phyloP scores from a whole-genome alignment of 2,113 vertebrate genomes.

The Phalacrocorax pelagicus region DNA sequence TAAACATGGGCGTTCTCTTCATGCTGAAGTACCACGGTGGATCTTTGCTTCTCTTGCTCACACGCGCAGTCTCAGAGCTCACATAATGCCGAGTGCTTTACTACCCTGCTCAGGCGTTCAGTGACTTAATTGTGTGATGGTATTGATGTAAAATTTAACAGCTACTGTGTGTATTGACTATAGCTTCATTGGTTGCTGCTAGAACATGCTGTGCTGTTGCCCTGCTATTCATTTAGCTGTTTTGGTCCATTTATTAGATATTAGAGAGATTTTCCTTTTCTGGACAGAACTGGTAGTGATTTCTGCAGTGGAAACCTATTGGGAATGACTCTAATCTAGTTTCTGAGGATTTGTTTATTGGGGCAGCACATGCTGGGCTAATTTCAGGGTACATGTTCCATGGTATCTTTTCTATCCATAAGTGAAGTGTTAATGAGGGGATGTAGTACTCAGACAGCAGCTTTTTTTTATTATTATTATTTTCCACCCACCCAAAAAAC shows the following conservation, averaged over 20 bases:
- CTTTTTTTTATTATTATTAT: not conserved
- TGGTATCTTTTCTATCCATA: not conserved
- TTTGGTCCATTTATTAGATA: constrained; percentile 39
- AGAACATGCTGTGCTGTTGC: not conserved
- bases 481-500: not conserved
- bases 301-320: not conserved
- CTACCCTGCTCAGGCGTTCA: not conserved
- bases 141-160: constrained; percentile 7
- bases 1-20: not conserved
- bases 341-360: constrained; percentile 47
- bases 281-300: constrained; percentile 29
- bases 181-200: not conserved
- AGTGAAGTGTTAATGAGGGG: constrained; percentile 11
- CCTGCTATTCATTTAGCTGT: not conserved
- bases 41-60: not conserved
- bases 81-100: not conserved
- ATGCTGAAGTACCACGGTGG: not conserved
- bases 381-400: not conserved
- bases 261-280: constrained; percentile 30
- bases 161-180: not conserved
- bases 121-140: not conserved
- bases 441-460: not conserved
- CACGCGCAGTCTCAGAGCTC: not conserved
- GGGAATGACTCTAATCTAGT: constrained; percentile 26
- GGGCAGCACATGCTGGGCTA: constrained; percentile 42